These are phyloP conservation scores for Champsocephalus esox DNA, from an alignment of 2,797 vertebrate genomes.

Conservation along the genomic window DNA sequence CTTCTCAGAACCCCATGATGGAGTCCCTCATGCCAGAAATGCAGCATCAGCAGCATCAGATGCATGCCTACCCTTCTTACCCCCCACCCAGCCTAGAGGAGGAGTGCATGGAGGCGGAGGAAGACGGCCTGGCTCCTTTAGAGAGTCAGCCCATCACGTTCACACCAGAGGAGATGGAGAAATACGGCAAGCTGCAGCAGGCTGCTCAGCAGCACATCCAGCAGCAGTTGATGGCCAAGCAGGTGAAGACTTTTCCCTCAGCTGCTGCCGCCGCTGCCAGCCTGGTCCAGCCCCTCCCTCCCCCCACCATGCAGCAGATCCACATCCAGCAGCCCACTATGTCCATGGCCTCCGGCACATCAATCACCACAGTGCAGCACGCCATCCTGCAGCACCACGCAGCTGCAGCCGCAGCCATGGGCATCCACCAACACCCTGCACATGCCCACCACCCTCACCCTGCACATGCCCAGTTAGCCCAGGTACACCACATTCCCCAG, in stretches of 20 bases:
- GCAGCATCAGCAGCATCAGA: conserved; percentile 79
- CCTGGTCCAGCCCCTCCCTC: conserved; percentile 82
- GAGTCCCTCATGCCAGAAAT: conserved; percentile 87
- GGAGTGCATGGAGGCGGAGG: conserved; percentile 84
- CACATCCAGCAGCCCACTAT: conserved; percentile 96
- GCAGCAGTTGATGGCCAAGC: conserved; percentile 97
- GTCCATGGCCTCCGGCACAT: conserved; percentile 89
- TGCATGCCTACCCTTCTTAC: conserved; percentile 90
- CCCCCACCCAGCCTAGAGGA: conserved; percentile 89
- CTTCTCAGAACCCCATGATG: conserved; percentile 85
- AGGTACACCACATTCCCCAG: conserved; percentile 97
- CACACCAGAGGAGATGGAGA: conserved; percentile 98
- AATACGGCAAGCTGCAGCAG: conserved; percentile 98
- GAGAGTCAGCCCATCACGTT: conserved; percentile 99
- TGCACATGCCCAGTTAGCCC: conserved; percentile 92
- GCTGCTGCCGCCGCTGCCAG: conserved; percentile 83
- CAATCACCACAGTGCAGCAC: conserved; percentile 95
- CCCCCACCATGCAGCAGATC: conserved; percentile 91
- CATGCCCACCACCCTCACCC: conserved; percentile 87
- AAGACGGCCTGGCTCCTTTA: conserved; percentile 92
- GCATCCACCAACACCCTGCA: conserved; percentile 92
- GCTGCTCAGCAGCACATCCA: conserved; percentile 99
- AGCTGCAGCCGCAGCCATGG: conserved; percentile 90
- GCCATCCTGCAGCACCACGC: conserved; percentile 97
- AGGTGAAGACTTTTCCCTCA: conserved; percentile 94